These are phyloP conservation scores for Bagarius yarrelli DNA, from an alignment of 2,113 vertebrate species.

Conservation along the genomic window DNA sequence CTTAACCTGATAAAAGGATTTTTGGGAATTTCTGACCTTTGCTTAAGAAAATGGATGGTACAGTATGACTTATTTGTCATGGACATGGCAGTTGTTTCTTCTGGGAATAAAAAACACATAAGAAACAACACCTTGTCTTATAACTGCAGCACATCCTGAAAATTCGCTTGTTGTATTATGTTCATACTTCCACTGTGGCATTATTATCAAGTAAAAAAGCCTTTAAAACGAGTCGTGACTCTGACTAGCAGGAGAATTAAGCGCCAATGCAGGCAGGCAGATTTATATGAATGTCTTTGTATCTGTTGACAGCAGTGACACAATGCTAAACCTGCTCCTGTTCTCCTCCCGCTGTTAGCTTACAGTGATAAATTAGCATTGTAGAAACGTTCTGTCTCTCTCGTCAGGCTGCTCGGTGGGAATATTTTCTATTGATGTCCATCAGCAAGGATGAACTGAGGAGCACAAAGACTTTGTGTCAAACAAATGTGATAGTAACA, in stretches of 20 bases:
- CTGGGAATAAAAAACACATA: neutral
- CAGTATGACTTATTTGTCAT: neutral
- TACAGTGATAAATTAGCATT: conserved; percentile 30
- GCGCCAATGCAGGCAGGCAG: conserved; percentile 10
- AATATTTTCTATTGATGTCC: conserved; percentile 52
- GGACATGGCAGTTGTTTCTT: neutral
- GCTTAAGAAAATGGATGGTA: neutral
- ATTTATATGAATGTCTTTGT: conserved; percentile 41
- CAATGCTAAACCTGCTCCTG: conserved; percentile 24
- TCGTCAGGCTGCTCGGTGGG: conserved; percentile 25
- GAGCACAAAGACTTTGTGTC: conserved; percentile 32
- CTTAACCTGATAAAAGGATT: conserved; percentile 6
- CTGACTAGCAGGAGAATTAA: conserved; percentile 19
- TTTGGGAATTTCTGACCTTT: conserved; percentile 18
- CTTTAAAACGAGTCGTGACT: conserved; percentile 7
- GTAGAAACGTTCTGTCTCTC: conserved; percentile 43
- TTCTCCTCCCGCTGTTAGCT: conserved; percentile 30
- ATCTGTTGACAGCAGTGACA: conserved; percentile 40
- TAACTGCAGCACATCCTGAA: neutral
- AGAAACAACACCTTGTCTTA: conserved; percentile 8
- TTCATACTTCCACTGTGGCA: conserved; percentile 13
- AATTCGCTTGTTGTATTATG: conserved; percentile 12
- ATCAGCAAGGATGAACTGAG: neutral
- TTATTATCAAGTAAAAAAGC: conserved; percentile 26
- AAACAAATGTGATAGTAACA: conserved; percentile 2